Conservation (phyloP, 2,113 vertebrate genomes). For the Lophochroa leadbeateri region DNA sequence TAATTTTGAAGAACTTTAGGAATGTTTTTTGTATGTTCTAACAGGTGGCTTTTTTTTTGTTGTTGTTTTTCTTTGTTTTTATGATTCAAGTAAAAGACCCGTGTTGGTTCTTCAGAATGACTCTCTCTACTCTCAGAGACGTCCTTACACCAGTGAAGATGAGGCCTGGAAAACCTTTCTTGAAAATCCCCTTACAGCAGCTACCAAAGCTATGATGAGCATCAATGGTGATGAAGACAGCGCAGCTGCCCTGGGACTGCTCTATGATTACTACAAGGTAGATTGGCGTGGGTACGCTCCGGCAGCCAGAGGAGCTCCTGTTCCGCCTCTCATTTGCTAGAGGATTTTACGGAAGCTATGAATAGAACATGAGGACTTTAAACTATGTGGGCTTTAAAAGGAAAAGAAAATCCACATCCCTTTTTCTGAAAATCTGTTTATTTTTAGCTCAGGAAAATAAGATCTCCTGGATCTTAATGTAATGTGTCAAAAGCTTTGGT, state of each 20-base stretch:
- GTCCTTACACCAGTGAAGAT: slow-evolving; percentile 92
- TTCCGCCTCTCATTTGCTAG: slow-evolving; percentile 6
- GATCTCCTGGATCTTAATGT: neutral
- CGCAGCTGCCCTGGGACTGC: slow-evolving; percentile 90
- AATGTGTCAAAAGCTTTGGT: neutral
- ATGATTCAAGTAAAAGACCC: slow-evolving; percentile 86
- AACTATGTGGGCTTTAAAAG: neutral
- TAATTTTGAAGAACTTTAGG: neutral
- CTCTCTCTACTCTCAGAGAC: slow-evolving; percentile 86
- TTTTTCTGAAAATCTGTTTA: neutral
- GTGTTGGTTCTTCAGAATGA: slow-evolving; percentile 98
- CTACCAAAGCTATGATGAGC: slow-evolving; percentile 99
- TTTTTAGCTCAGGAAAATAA: neutral
- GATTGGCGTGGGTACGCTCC: neutral
- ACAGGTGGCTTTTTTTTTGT: neutral
- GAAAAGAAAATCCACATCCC: neutral
- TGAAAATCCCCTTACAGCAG: slow-evolving; percentile 97
- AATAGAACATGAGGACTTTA: slow-evolving; percentile 18
- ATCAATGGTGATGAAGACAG: slow-evolving; percentile 99
- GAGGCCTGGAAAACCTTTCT: slow-evolving; percentile 98
- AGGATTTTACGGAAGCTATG: slow-evolving; percentile 21
- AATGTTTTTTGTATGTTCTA: slow-evolving; percentile 17
- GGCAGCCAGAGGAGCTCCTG: neutral
- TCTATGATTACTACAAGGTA: slow-evolving; percentile 99
- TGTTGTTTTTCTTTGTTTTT: neutral